Conservation (phyloP, 2,888 invertebrate species). For the Strigamia transsilvanica region DNA sequence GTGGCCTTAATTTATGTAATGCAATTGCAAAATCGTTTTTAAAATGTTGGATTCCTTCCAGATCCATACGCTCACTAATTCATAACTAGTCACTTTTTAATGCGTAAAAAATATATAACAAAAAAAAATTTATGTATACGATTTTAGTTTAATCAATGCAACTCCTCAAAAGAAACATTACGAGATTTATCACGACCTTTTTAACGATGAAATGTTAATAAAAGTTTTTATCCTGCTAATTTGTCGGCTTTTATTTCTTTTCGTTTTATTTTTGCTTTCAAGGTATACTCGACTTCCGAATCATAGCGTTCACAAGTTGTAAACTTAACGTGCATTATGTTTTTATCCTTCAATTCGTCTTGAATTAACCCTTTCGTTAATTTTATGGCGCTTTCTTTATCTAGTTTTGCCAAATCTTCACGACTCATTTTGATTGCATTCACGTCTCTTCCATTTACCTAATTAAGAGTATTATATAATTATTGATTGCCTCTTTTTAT, state of each 20-base stretch:
- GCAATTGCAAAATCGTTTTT: not conserved
- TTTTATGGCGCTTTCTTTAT: conserved; percentile 11
- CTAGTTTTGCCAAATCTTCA: conserved; percentile 1
- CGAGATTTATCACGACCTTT: not conserved
- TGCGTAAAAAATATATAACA: not conserved
- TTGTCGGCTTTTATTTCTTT: conserved; percentile 1
- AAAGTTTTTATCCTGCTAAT: not conserved
- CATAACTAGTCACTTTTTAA: not conserved
- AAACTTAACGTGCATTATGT: not conserved
- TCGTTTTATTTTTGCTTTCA: not conserved
- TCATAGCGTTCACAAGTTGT: not conserved
- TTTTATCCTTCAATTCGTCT: not conserved
- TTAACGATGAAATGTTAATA: not conserved
- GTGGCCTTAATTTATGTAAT: conserved; percentile 18
- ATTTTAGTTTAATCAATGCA: conserved; percentile 8
- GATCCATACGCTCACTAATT: not conserved
- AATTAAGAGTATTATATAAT: not conserved
- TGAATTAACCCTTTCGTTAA: not conserved
- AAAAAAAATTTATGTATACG: not conserved
- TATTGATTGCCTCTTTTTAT: not conserved
- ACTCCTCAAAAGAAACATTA: not conserved
- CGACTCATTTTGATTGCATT: not conserved
- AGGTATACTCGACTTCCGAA: not conserved
- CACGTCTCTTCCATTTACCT: conserved; percentile 32
- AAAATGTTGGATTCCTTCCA: not conserved